Conservation (phyloP, 2,797 vertebrate species). For the Smutsia temminckii region DNA sequence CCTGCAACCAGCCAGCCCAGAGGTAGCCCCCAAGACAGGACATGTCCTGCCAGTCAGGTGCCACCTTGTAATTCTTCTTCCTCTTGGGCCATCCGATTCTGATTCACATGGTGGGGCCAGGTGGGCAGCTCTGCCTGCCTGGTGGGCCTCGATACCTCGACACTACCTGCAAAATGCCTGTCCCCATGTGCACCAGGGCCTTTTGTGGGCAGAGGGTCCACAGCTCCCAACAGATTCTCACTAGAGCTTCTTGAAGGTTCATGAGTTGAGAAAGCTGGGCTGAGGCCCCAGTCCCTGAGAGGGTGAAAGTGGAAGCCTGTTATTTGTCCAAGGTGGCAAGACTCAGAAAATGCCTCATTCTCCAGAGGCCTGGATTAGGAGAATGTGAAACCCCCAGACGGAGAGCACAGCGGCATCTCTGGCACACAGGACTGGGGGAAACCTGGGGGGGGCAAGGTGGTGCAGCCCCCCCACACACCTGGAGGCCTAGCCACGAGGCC, state of each 20-base stretch:
- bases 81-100: neutral
- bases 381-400: neutral
- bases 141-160: neutral
- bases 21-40: too few species aligned
- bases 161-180: neutral
- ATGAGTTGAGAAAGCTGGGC: neutral
- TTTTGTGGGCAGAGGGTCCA: neutral
- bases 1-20: neutral
- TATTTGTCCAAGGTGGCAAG: accelerated
- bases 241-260: neutral
- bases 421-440: neutral
- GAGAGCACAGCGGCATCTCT: neutral
- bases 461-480: neutral
- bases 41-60: accelerated
- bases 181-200: accelerated
- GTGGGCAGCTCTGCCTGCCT: neutral
- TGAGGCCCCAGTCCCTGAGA: neutral
- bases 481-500: neutral
- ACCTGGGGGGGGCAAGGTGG: accelerated
- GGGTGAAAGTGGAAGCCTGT: neutral
- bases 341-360: neutral
- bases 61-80: neutral
- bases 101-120: neutral
- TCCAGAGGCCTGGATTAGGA: neutral
- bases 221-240: neutral